Evolutionary conservation across 2,113 vertebrate genomes (phyloP), one percentile per base, ranked within the genome.

Genomic region (Erpornis zantholeuca): DNA sequence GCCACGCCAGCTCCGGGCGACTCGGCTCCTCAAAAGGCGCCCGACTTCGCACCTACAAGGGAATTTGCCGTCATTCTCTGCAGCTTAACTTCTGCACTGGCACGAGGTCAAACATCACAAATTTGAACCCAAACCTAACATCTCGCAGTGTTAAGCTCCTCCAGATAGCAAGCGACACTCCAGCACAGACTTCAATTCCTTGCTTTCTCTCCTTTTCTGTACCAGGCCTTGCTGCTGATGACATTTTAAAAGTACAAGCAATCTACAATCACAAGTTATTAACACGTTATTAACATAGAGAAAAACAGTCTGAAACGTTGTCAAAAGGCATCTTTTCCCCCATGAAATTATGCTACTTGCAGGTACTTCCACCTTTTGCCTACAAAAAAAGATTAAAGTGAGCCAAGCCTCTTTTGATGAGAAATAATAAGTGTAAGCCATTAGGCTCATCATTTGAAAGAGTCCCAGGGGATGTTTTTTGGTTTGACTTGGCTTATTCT

Each of bases 41-140:
- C 47, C 9, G 11, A 11, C 6, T 11, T 19, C 7, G 12, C 2
- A 1, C 3, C 27, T 9, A 0, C 4, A 4, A 31, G 15, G 17
- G 7, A 5, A 10, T 2, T 13, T 4, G 11, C 44, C 19, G 16
- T 64, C 23, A 1, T 1, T 19, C 49, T 53, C 33, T 9, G 8
- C 19, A 44, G 24, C 11, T 72, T 12, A 3, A 31, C 76, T 44
- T 44, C 22, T 17, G 13, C 36, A 3, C 1, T 5, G 11, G 5
- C 6, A 23, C 16, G 28, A 59, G 20, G 16, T 6, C n/a, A 38
- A 31, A 14, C 4, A 7, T 8, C 40, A n/a, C 40, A 15, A 7
- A 21, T 31, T 2, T 35, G 28, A 60, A 15, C 19, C 24, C 56
- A 71, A 76, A 54, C 42, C 25, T 33, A 50, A 29, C 10, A 8